Evolutionary conservation across 2,888 invertebrate genomes (phyloP).

Genomic region (Argyra leucocephala): DNA sequence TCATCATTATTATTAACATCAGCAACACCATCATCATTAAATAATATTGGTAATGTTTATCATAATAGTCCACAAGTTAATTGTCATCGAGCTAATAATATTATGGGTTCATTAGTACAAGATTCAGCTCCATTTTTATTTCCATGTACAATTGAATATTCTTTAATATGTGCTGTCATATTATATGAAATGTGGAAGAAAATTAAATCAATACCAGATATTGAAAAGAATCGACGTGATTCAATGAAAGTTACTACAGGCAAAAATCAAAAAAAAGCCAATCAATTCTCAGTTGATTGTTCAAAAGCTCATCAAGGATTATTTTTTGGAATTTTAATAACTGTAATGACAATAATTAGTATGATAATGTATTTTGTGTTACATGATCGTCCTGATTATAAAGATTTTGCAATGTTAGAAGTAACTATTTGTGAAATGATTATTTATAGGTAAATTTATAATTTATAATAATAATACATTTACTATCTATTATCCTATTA

Average conservation of each 20-base stretch:
- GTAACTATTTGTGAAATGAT: slow-evolving; percentile 68
- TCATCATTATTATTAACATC: slow-evolving; percentile 25
- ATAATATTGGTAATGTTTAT: background rate
- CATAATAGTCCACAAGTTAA: slow-evolving; percentile 39
- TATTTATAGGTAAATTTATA: slow-evolving; percentile 46
- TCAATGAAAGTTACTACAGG: slow-evolving; percentile 35
- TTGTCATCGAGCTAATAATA: slow-evolving; percentile 56
- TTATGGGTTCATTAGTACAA: slow-evolving; percentile 61
- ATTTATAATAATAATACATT: background rate
- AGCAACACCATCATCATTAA: slow-evolving; percentile 9
- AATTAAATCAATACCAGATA: slow-evolving; percentile 50
- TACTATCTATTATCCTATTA: too few relatives aligned
- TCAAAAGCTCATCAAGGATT: slow-evolving; percentile 73
- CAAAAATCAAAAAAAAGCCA: slow-evolving; percentile 41
- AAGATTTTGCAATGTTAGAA: slow-evolving; percentile 58
- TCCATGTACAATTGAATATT: slow-evolving; percentile 84
- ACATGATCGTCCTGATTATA: slow-evolving; percentile 53
- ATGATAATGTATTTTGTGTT: slow-evolving; percentile 85
- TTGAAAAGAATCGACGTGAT: slow-evolving; percentile 45
- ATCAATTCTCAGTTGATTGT: slow-evolving; percentile 73
- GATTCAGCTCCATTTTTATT: slow-evolving; percentile 71
- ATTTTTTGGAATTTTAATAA: slow-evolving; percentile 61
- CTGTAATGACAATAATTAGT: slow-evolving; percentile 74
- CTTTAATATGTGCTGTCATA: slow-evolving; percentile 80
- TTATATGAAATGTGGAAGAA: slow-evolving; percentile 88